Base-by-base conservation (phyloP, 2,888 invertebrate genomes). In the Hemistola chrysoprasaria region DNA sequence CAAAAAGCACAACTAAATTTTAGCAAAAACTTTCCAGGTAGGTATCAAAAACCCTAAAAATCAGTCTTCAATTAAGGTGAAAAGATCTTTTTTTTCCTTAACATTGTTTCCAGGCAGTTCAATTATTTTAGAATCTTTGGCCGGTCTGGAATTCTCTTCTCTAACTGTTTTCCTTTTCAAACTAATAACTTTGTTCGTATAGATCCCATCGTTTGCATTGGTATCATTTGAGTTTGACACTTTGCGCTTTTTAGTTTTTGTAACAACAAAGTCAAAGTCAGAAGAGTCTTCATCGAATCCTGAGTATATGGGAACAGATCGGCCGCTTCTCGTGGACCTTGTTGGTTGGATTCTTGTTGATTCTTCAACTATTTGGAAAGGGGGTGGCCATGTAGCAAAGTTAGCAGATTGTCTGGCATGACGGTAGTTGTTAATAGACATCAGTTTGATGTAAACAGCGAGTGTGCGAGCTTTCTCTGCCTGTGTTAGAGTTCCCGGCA, bases 211-310 rank as follows among this genome's bases (percentile, higher is more conserved):
- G 40, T 39, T 54, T 8, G 58, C 50, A 48, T 87, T 87, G n/a
- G n/a, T n/a, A 62, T 72, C 73, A 22, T 52, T 58, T 0, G 83
- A 83, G 22, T 52, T 58, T 0, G 83, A 83, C 4, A 79, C 53
- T 54, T 84, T 88, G 46, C 86, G 73, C 40, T 78, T 83, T 45
- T 84, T 88, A 7, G 78, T 59, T 53, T 83, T 87, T 40, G 79
- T 71, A 1, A 80, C 64, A 23, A 79, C 71, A 61, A 81, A 78
- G 51, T 87, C 85, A 51, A 82, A 63, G 51, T 88, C 88, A 21
- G 81, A 77, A 0, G 83, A 82, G 42, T 88, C 87, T 61, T 87
- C 88, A 72, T 86, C 86, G 60, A 80, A 79, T 3, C 78, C 83
- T 31, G 78, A 71, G 63, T 88, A 88, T 4, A 82, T 71, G 8